These are phyloP conservation scores for Himantopus leucocephalus DNA, from an alignment of 2,113 vertebrate genomes.

Conservation along the genomic window DNA sequence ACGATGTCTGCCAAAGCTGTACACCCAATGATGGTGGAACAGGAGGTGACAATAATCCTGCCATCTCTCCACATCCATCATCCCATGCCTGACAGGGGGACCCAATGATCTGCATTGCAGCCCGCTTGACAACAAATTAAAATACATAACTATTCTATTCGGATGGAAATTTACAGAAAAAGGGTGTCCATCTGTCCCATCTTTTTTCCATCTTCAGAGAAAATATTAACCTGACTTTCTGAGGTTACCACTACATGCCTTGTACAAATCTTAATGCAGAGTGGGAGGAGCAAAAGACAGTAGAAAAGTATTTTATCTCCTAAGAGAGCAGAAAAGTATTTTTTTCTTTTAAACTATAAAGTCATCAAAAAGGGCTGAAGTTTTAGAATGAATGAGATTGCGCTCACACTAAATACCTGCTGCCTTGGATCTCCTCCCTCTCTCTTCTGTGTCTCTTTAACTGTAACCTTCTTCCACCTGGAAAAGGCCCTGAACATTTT, in stretches of 20 bases:
- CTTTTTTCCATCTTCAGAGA: not conserved
- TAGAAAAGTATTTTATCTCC: not conserved
- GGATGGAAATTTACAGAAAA: not conserved
- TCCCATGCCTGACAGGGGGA: not conserved
- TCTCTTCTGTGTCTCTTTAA: not conserved
- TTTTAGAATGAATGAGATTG: not conserved
- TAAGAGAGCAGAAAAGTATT: not conserved
- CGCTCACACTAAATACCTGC: not conserved
- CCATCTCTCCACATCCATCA: not conserved
- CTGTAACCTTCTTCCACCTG: not conserved
- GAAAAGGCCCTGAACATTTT: not conserved
- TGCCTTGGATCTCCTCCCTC: not conserved
- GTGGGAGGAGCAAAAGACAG: not conserved
- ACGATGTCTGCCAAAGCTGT: fast-evolving
- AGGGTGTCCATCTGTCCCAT: not conserved
- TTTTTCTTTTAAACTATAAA: not conserved
- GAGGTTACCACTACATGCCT: not conserved
- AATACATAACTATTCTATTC: not conserved
- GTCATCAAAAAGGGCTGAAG: not conserved
- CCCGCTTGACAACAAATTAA: not conserved
- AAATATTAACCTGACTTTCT: not conserved
- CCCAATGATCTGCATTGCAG: fast-evolving
- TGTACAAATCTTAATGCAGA: not conserved
- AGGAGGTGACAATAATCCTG: not conserved
- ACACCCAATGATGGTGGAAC: not conserved